These are phyloP conservation scores for Drosophila fungiperda DNA, from an alignment of 2,888 invertebrate species.

Conservation along the genomic window DNA sequence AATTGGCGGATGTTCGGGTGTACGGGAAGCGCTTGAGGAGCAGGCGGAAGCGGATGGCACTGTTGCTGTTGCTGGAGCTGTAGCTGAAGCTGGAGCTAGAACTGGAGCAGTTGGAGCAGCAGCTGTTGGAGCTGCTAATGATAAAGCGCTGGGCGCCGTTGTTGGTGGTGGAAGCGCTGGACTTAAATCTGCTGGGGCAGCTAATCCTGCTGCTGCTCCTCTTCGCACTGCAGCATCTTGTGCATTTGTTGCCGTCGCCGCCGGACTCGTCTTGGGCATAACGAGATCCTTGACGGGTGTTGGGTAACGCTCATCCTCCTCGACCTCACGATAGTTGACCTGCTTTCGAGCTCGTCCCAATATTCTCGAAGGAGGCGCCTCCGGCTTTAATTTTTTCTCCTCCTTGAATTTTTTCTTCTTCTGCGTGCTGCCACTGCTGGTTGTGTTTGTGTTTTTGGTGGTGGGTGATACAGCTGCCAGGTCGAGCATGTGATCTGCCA, in stretches of 20 bases:
- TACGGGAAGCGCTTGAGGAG: conserved; percentile 74
- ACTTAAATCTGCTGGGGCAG: conserved; percentile 33
- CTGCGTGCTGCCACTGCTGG: conserved; percentile 18
- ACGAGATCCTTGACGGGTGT: conserved; percentile 83
- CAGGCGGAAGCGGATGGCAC: conserved; percentile 48
- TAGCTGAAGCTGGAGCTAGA: conserved; percentile 4
- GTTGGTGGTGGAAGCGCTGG: conserved; percentile 64
- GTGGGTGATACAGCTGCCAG: conserved; percentile 48
- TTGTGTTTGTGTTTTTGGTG: conserved; percentile 24
- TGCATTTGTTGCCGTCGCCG: conserved; percentile 29
- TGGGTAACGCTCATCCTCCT: conserved; percentile 83
- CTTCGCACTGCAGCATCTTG: conserved; percentile 11
- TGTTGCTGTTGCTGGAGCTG: conserved; percentile 15
- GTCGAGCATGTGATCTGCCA: conserved; percentile 29
- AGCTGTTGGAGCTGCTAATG: conserved; percentile 28
- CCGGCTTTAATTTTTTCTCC: conserved; percentile 83
- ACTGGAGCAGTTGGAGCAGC: conserved; percentile 5
- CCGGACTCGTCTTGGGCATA: conserved; percentile 84
- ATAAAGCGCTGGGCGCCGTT: conserved; percentile 58
- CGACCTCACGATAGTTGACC: conserved; percentile 88
- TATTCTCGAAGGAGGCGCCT: conserved; percentile 83
- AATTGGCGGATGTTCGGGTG: conserved; percentile 90
- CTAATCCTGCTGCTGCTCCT: conserved; percentile 16
- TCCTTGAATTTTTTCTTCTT: conserved; percentile 82
- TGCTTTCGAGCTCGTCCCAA: conserved; percentile 87